Evolutionary conservation across 2,888 invertebrate genomes (phyloP), one percentile per base, ranked within the genome.

Genomic region (Habroteleia sp.): DNA sequence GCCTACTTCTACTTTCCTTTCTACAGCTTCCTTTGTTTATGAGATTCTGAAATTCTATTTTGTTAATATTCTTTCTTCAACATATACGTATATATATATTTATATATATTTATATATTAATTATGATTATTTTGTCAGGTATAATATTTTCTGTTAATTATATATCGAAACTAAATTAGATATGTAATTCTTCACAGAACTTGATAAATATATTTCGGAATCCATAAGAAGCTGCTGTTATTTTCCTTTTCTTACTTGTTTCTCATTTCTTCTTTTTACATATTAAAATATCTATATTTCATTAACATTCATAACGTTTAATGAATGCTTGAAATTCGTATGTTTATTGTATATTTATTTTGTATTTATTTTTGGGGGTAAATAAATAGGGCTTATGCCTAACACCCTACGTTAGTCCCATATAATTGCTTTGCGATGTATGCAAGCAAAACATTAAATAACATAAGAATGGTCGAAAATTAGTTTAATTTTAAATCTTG

Each of bases 1-100:
- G 88, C 88, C 88, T 84, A 82, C 75, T 80, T 69, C 74, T 78
- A 75, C 74, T 77, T 35, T 31, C 27, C 35, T 60, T 20, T 68
- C 13, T 13, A 13, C 4, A 25, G 29, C 46, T 62, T 71, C 23
- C 35, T 7, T 3, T 5, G 14, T 25, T 60, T 44, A 60, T 52
- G 60, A 7, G 3, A 46, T 62, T 62, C 39, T 31, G 37, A 58
- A 68, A 44, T 52, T 33, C 33, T 8, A 17, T 20, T 23, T 35
- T 23, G 3, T 25, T 25, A 6, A 25, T 7, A 25, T 25, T 7
- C 3, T 20, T 20, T 20, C 5, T 25, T 25, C 7, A 25, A 20
- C 20, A 25, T n/a, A 7, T 6, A 25, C 25, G 1, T 20, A 5
- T 20, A 20, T 20, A 20, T 20, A 20, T 20, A 20, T 20, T 3